Evolutionary conservation across 1,140 invertebrate species (phyloP), one percentile per base, ranked within the genome.

Genomic region (Drosophila gunungcola): DNA sequence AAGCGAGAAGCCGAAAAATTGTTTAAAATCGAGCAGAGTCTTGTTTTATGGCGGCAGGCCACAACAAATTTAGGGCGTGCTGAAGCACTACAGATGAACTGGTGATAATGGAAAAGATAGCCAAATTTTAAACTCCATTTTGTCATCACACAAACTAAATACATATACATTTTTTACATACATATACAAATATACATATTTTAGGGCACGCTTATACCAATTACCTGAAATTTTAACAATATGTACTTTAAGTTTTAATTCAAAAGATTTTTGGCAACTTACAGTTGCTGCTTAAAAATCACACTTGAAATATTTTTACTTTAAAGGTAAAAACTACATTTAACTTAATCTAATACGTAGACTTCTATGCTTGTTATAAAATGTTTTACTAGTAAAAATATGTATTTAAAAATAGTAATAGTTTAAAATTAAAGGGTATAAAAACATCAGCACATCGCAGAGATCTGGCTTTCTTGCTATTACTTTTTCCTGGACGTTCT

Each of bases 1-100:
- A 38, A 51, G 49, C 48, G 52, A 63, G 60, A 65, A 53, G 46
- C 64, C 60, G 61, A 73, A 73, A 73, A 73, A 73, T 73, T 48
- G 69, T 73, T 73, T 76, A 80, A 80, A 76, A 85, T 72, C 74
- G 76, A 29, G 42, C 39, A 51, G 49, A 76, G 48, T 53, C 36
- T 39, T 61, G 42, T 48, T 51, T 38, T 34, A 39, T 32, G 25
- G 46, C 46, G 42, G 46, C 13, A 21, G 41, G n/a, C 34, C 21
- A 12, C 39, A 53, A 73, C 42, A 61, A 25, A 51, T 73, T 52
- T 52, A 72, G 39, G 6, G 16, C 10, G 9, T 39, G 25, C 34
- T 52, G 27, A 32, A 27, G 36, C 32, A 41, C 32, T 34, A 45
- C 12, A 12, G 13, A 29, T 45, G 12, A 25, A 25, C 43, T 70